These are phyloP conservation scores for Archivesica marissinica DNA, from an alignment of 1,140 invertebrate species.

Conservation along the genomic window DNA sequence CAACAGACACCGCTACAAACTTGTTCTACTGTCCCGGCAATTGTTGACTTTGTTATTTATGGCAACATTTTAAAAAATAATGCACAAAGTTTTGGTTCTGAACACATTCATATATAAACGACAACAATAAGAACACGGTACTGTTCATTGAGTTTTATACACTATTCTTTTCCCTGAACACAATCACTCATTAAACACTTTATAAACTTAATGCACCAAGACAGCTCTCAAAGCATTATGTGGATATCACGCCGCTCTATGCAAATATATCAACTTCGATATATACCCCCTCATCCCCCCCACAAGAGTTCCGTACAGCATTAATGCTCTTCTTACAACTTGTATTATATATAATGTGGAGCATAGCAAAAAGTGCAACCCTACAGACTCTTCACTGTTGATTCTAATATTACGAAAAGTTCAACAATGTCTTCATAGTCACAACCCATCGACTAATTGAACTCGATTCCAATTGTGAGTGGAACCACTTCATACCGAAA, in stretches of 20 bases:
- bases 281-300: no score
- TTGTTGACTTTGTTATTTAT: slow-evolving; percentile 7
- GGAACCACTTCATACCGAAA: no score
- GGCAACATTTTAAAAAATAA: slow-evolving; percentile 2
- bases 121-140: slow-evolving; percentile 9
- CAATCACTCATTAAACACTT: neutral
- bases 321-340: no score
- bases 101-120: slow-evolving; percentile 14
- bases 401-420: no score
- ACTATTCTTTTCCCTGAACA: slow-evolving; percentile 30
- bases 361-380: no score
- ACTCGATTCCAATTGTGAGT: no score
- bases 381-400: no score
- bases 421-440: no score
- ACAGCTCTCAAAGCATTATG: neutral
- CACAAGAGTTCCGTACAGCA: no score
- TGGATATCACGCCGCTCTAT: neutral
- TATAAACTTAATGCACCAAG: neutral
- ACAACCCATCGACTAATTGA: no score
- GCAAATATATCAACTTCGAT: no score
- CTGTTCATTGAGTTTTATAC: neutral
- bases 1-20: neutral
- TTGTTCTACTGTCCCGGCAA: neutral
- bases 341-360: no score
- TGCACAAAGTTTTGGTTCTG: neutral